phyloP scores from a whole-genome alignment of 2,797 vertebrate genomes.

The Helostoma temminkii region DNA sequence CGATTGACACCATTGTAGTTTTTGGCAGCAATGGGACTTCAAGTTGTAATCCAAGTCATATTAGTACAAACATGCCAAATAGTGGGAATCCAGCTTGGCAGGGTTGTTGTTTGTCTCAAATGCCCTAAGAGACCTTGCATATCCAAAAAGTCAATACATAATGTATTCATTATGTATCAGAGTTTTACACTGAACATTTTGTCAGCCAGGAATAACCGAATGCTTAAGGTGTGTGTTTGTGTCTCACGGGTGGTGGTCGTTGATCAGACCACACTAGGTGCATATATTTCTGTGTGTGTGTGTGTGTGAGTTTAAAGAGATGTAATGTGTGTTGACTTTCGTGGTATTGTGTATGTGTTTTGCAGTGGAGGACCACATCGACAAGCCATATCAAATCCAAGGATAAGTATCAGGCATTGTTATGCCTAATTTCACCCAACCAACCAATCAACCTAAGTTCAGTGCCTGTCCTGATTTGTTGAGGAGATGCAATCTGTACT shows the following conservation, averaged over 20 bases:
- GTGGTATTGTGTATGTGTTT: constrained; percentile 14
- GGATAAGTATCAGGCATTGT: constrained; percentile 69
- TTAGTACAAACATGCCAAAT: constrained; percentile 47
- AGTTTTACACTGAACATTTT: constrained; percentile 55
- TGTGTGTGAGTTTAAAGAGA: constrained; percentile 39
- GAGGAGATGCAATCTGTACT: constrained; percentile 75
- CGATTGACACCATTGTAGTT: constrained; percentile 47
- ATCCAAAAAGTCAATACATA: constrained; percentile 29
- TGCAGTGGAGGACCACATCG: constrained; percentile 41
- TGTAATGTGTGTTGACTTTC: constrained; percentile 22
- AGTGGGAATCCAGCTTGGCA: constrained; percentile 46
- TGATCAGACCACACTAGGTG: constrained; percentile 75
- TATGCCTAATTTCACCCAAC: constrained; percentile 79
- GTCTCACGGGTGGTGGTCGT: constrained; percentile 72
- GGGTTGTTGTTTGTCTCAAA: constrained; percentile 39
- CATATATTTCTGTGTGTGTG: constrained; percentile 55
- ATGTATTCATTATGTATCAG: constrained; percentile 23
- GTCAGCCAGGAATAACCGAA: constrained; percentile 52
- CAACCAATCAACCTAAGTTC: constrained; percentile 56
- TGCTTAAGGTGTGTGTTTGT: constrained; percentile 69
- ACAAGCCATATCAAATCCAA: constrained; percentile 65
- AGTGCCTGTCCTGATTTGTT: constrained; percentile 58
- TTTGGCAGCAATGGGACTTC: constrained; percentile 39
- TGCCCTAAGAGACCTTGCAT: constrained; percentile 22
- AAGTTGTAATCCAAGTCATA: constrained; percentile 52